These are phyloP conservation scores for Caenorhabditis brenneri DNA, from an alignment of 1,140 invertebrate species.

Conservation along the genomic window DNA sequence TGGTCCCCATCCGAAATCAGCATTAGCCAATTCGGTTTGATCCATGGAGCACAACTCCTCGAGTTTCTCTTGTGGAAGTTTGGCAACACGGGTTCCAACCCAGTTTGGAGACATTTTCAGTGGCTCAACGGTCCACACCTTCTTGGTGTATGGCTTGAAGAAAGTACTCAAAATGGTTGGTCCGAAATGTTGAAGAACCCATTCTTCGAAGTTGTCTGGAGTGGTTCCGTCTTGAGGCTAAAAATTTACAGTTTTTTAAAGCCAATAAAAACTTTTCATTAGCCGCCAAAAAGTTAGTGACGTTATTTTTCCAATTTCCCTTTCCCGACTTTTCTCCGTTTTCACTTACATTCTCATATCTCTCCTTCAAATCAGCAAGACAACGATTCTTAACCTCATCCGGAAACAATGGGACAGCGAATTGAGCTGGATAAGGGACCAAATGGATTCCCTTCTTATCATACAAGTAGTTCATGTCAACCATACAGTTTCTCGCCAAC, in stretches of 20 bases:
- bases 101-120: slow-evolving; percentile 67
- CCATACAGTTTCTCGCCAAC: slow-evolving; percentile 68
- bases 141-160: slow-evolving; percentile 70
- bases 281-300: too few relatives aligned
- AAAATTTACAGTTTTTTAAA: not conserved
- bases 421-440: slow-evolving; percentile 70
- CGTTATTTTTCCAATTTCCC: too few relatives aligned
- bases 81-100: slow-evolving; percentile 69
- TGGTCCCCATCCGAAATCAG: slow-evolving; percentile 71
- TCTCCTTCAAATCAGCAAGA: slow-evolving; percentile 66
- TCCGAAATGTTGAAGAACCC: slow-evolving; percentile 68
- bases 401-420: slow-evolving; percentile 70
- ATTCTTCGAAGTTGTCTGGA: slow-evolving; percentile 68
- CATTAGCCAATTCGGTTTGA: slow-evolving; percentile 63
- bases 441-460: slow-evolving; percentile 65
- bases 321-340: too few relatives aligned
- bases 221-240: slow-evolving; percentile 47
- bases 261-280: too few relatives aligned
- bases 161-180: slow-evolving; percentile 69
- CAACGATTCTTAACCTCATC: slow-evolving; percentile 67
- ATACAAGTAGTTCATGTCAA: slow-evolving; percentile 70
- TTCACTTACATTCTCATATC: slow-evolving; percentile 66
- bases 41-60: slow-evolving; percentile 68
- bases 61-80: slow-evolving; percentile 68
- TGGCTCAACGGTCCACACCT: slow-evolving; percentile 70